Base-by-base conservation (phyloP, 2,797 vertebrate species). In the Oophaga sylvatica region DNA sequence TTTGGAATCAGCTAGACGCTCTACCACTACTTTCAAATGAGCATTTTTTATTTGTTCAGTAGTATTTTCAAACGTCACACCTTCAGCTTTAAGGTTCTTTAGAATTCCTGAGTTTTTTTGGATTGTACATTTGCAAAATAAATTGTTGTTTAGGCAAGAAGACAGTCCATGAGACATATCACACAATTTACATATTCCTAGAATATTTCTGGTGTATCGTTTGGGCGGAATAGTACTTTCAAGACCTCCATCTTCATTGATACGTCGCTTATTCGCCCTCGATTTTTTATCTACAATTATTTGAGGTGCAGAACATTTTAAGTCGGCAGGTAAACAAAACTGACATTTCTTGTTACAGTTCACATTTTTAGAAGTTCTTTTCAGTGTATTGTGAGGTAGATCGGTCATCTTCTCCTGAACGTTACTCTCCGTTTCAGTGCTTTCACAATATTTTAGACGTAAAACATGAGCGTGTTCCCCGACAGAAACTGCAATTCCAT, bases 81-180 rank as follows among this genome's bases (percentile, higher is more conserved):
- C 91, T 91, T 94, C 92, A 71, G 65, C 59, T 26, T 90, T 91
- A 90, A 80, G 62, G 73, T 90, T 92, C 92, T 93, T 91, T 90
- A 91, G 80, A 60, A 87, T 87, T 20, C 93, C 90, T 85, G 91
- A 93, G 90, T 89, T 93, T 68, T 91, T 90, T 86, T 77, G 88
- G 83, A 92, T 90, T 4, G 90, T 86, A 78, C 91, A 65, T 90
- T 93, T 93, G 80, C 94, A 93, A 90, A 94, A 84, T 85, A 92
- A 90, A 82, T 97, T 96, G 60, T 96, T 97, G 76, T 97, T 95
- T 88, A 97, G 98, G n/a, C 97, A 95, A 59, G 96, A 96, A 87
- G 96, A 97, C 90, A 96, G 95, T 16, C 96, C 95, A 84, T 97
- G 97, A 78, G 95, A 96, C n/a, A 97, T 95, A 90, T 97, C 95